Conservation (phyloP, 2,797 vertebrate genomes). For the Eulemur mongoz region DNA sequence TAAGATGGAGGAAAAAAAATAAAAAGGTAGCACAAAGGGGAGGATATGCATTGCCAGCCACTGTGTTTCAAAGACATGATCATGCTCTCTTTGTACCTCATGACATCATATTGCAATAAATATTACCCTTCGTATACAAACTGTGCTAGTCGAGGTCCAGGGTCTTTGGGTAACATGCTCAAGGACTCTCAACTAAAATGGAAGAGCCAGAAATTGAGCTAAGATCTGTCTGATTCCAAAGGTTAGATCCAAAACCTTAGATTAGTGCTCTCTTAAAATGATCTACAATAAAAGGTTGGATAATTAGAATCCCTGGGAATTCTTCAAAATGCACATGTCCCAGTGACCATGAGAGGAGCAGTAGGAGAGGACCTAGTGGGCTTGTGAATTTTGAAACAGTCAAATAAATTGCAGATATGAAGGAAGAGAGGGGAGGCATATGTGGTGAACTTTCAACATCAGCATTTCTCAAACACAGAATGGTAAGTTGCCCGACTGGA, state of each 20-base stretch:
- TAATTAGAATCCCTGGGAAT: background rate
- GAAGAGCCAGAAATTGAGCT: background rate
- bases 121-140: background rate
- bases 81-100: background rate
- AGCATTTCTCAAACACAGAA: background rate
- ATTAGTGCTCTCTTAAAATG: background rate
- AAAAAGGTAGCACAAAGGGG: background rate
- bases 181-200: background rate
- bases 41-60: background rate
- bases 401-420: background rate
- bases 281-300: background rate
- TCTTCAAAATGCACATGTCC: background rate
- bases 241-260: background rate
- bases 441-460: background rate
- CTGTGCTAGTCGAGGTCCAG: background rate
- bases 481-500: rapidly evolving
- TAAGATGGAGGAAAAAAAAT: background rate
- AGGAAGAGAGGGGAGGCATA: background rate
- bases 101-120: no score
- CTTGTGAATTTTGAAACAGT: background rate
- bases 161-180: background rate
- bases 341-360: rapidly evolving
- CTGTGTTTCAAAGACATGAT: background rate
- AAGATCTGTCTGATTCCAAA: background rate
- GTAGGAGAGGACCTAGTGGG: rapidly evolving